Evolutionary conservation across 23 tunicate species (phyloP), one percentile per base, ranked within the genome.

Genomic region (Phallusia fumigata): DNA sequence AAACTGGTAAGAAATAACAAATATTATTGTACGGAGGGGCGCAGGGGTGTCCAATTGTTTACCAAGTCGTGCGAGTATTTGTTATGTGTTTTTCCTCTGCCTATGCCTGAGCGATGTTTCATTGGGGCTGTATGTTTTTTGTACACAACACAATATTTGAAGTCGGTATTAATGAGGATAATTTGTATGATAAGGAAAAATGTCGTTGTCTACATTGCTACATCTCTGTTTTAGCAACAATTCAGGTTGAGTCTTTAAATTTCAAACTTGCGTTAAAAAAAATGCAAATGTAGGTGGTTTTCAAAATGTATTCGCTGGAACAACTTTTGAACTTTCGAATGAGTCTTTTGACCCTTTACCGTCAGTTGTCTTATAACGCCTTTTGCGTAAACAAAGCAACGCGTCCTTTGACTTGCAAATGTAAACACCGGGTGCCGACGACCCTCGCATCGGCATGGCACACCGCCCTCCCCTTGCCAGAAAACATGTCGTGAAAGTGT

Each of bases 1-100:
- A 58, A 58, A 58, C 69, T 58, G 69, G 26, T 58, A 58, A 58
- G 69, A 24, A 58, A 58, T 58, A 58, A 58, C 69, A 58, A 58
- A 58, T 58, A 58, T 58, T 58, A 21, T 21, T 24, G 69, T 24
- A 24, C 69, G 69, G 28, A 11, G 13, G 28, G 1, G 47, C 47
- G 47, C 47, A 40, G 47, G n/a, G 47, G 47, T 40, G 47, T 40
- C 47, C 47, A 3, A 40, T 10, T 40, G 47, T 40, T 40, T 40
- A 40, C 47, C 47, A 40, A 40, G 47, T 40, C 47, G 47, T 40
- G 47, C 5, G 47, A 40, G 8, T 40, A 40, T 40, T 40, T 40
- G 47, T 40, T 40, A 10, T 40, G 47, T 40, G 10, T 40, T 40
- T 40, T 40, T 5, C 47, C 47, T 40, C 47, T 40, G 47, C 47